These are phyloP conservation scores for Xylota sylvarum DNA, from an alignment of 2,888 invertebrate genomes.

Conservation along the genomic window DNA sequence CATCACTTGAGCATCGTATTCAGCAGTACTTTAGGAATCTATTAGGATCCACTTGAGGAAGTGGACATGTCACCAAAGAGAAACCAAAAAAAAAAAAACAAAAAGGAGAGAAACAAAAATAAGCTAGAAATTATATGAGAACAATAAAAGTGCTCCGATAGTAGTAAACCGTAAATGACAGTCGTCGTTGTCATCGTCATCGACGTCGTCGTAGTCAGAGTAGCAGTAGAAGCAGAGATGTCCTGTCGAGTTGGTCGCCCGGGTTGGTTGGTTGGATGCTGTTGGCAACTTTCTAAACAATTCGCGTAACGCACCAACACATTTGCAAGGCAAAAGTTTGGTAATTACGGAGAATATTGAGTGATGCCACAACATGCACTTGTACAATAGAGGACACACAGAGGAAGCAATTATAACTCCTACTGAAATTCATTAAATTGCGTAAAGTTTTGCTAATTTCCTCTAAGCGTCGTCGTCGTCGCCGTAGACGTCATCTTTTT, in stretches of 20 bases:
- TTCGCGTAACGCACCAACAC: constrained; percentile 61
- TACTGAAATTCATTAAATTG: constrained; percentile 73
- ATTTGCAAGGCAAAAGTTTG: constrained; percentile 68
- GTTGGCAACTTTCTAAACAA: constrained; percentile 69
- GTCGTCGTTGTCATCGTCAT: constrained; percentile 20
- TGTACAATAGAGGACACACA: constrained; percentile 56
- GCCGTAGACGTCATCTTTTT: constrained; percentile 36
- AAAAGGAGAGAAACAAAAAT: constrained; percentile 43
- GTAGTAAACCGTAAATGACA: constrained; percentile 68
- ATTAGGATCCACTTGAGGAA: constrained; percentile 58
- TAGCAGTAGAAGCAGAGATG: not conserved
- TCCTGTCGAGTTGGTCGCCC: constrained; percentile 1
- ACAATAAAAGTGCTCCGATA: constrained; percentile 71
- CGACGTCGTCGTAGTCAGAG: not conserved
- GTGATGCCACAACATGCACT: constrained; percentile 75
- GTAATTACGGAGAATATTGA: constrained; percentile 71
- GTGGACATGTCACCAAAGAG: constrained; percentile 56
- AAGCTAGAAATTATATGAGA: constrained; percentile 67
- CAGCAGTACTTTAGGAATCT: constrained; percentile 46
- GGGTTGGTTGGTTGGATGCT: constrained; percentile 12
- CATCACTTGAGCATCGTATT: not conserved
- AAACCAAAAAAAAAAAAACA: not conserved
- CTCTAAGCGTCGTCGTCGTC: constrained; percentile 43
- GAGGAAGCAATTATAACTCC: constrained; percentile 76
- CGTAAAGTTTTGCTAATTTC: constrained; percentile 73